A percentile compares a stretch with the other conserved stretches of the same genome.
Evolutionary conservation across 2,888 invertebrate genomes (phyloP).

Genomic region (Agrilus mali): DNA sequence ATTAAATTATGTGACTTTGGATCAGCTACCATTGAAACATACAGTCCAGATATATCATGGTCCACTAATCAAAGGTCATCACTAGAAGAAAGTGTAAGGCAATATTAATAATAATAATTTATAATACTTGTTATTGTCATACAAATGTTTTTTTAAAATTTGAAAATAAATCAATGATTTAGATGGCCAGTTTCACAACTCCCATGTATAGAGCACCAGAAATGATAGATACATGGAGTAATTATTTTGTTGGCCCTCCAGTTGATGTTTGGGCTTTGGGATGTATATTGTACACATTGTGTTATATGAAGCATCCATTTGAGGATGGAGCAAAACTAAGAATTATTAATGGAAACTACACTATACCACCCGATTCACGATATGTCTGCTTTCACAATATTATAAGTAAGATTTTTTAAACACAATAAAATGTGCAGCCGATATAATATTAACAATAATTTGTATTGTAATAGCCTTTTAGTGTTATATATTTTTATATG

Average conservation of each 20-base stretch:
- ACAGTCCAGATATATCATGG: slow-evolving; percentile 80
- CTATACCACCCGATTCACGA: slow-evolving; percentile 68
- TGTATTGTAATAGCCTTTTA: neutral
- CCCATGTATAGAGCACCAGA: slow-evolving; percentile 98
- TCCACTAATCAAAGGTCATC: slow-evolving; percentile 80
- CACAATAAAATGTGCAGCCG: too few relatives aligned
- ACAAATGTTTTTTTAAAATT: slow-evolving; percentile 1
- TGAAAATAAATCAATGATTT: slow-evolving; percentile 23
- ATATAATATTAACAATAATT: too few relatives aligned
- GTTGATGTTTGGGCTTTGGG: slow-evolving; percentile 97
- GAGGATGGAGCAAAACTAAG: slow-evolving; percentile 92
- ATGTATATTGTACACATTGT: slow-evolving; percentile 84
- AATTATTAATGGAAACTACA: slow-evolving; percentile 93
- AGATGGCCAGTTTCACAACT: slow-evolving; percentile 69
- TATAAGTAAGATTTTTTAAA: slow-evolving; percentile 50
- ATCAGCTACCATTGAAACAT: slow-evolving; percentile 76
- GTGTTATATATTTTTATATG: slow-evolving; percentile 1
- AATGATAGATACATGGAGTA: slow-evolving; percentile 96
- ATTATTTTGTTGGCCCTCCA: slow-evolving; percentile 80
- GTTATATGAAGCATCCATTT: slow-evolving; percentile 92
- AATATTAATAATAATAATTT: neutral
- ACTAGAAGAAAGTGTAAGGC: slow-evolving; percentile 81
- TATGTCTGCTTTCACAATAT: slow-evolving; percentile 80
- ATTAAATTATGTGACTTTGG: slow-evolving; percentile 98
- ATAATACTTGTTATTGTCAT: neutral